Conservation (phyloP, 2,113 vertebrate species). For the Prionailurus bengalensis region DNA sequence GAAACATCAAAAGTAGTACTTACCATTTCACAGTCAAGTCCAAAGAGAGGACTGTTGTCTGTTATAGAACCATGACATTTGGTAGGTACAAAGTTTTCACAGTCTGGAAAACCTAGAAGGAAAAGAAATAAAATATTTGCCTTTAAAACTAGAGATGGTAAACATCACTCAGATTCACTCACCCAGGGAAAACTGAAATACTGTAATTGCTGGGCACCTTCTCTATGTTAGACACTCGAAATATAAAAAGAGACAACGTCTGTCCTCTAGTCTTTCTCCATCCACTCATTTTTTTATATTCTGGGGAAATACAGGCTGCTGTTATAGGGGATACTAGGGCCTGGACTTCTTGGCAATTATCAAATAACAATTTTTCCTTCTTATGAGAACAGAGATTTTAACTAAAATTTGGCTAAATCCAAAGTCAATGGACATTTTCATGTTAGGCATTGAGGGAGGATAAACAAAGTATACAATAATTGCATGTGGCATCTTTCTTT, state of each 20-base stretch:
- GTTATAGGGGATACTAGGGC: neutral
- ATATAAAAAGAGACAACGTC: neutral
- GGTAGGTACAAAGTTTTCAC: conserved; percentile 88
- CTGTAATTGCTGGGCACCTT: neutral
- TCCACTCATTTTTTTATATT: conserved; percentile 19
- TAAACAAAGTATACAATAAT: conserved; percentile 17
- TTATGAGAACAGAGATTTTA: conserved; percentile 5
- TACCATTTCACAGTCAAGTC: conserved; percentile 98
- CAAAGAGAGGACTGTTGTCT: conserved; percentile 94
- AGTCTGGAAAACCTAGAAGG: conserved; percentile 87
- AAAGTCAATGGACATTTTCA: neutral
- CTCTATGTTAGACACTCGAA: neutral
- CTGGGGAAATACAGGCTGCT: neutral
- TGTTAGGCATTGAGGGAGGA: neutral
- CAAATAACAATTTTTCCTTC: conserved; percentile 27
- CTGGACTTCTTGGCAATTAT: neutral
- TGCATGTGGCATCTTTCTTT: conserved; percentile 10
- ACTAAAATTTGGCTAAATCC: conserved; percentile 27
- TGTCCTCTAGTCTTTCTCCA: neutral
- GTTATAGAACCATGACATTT: conserved; percentile 86
- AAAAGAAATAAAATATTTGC: conserved; percentile 55
- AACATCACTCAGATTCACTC: neutral
- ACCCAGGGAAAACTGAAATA: neutral
- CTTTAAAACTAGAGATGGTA: conserved; percentile 23
- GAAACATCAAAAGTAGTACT: conserved; percentile 69